Evolutionary conservation across 1,140 invertebrate genomes (phyloP), one percentile per base, ranked within the genome.

Genomic region (Lepidostoma basale): DNA sequence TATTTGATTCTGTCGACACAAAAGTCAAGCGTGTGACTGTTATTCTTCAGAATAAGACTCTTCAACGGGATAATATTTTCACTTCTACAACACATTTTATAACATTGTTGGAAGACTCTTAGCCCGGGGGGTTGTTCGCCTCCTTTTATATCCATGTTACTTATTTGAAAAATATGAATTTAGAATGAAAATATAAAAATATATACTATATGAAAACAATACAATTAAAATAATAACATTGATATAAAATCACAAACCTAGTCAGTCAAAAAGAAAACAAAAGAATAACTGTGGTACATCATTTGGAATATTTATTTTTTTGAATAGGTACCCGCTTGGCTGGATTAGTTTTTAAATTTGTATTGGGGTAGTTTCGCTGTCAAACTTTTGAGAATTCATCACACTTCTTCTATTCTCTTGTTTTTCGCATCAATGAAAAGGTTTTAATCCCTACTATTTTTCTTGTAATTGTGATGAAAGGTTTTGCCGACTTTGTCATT

Each of bases 1-100:
- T 87, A 84, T 74, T 88, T 90, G 14, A 91, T 83, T 20, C 88
- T 83, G 75, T 91, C 89, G 20, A 86, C 87, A 26, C 83, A 85
- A 70, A 90, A 88, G 66, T 89, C 87, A 54, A 90, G 68, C 4
- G 84, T 75, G 54, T 79, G 80, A 1, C 78, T 79, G 47, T 80
- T 82, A 3, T 74, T 75, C 14, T 78, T 76, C 0, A 79, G 75
- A 22, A 80, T 67, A 0, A 81, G 77, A 67, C 73, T 77, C 58
- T 76, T 81, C 16, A 82, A 54, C 1, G 81, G 80, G 12, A 77
- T 79, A 16, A 83, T 67, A 68, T 83, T 83, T 74, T 82, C 79
- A 52, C 81, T 72, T 72, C 81, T 82, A 72, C 80, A 83, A 74
- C 81, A 83, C 73, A 81, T 81, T 52, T 81, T 67, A 67, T 83